Base-by-base conservation (phyloP, 2,797 vertebrate genomes). In the Cacajao melanocephalus region DNA sequence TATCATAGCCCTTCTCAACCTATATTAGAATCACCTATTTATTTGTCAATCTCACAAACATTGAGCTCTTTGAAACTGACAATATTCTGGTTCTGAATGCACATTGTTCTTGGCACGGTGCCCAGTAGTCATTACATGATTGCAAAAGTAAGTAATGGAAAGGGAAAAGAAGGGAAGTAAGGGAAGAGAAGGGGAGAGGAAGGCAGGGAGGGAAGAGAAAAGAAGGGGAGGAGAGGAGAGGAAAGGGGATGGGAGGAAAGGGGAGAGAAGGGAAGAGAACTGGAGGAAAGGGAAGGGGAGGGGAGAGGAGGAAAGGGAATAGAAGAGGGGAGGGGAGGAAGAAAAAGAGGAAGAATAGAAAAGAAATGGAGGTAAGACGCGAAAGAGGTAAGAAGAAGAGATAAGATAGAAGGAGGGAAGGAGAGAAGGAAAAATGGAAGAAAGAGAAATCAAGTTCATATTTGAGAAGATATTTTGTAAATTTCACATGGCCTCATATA, bases 71-170 rank as follows among this genome's bases (percentile, higher is more conserved):
- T 88, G 61, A 88, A 92, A 78, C 28, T n/a, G 94, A 82, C 26
- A 17, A 0, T 73, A 26, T 22, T 82, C 86, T 58, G 4, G 24
- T 46, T 89, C 70, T 48, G 36, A 91, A 76, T 46, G 13, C 44
- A 81, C 33, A 67, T 46, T n/a, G 2, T 84, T 93, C 52, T 86
- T 73, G 52, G 55, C 39, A 80, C 15, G 5, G 17, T 55, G 44
- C 55, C 57, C 58, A 80, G 41, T 19, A 64, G 3, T 83, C 70
- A 89, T 73, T 94, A 97, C 81, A 33, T 82, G 82, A 61, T 92
- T 84, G 9, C 19, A n/a, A 86, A 24, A n/a, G 39, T n/a, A 26
- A 44, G 17, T 30, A 9, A 81, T 72, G n/a, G 22, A 28, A 46
- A 61, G 0, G 20, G 24, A 10, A 28, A 7, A 88, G 39, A 6